These are phyloP conservation scores for Synaphobranchus kaupii DNA, from an alignment of 2,797 vertebrate species.

Conservation along the genomic window DNA sequence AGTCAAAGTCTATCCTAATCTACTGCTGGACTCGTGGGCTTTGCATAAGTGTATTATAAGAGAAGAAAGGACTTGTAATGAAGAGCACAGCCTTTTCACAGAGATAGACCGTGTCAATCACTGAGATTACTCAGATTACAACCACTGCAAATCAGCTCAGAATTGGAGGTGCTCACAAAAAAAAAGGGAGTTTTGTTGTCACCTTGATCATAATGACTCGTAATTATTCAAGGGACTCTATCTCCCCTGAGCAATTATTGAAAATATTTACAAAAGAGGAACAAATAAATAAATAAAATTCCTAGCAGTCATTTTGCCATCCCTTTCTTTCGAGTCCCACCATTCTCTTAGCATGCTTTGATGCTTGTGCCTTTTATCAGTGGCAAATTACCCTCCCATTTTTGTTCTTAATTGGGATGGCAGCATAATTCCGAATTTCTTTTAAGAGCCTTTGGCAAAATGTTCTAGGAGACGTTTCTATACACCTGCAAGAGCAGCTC, in stretches of 20 bases:
- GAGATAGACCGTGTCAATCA: too few species aligned
- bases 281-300: background rate
- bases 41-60: too few species aligned
- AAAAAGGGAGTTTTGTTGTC: too few species aligned
- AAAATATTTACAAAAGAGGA: background rate
- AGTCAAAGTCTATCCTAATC: background rate
- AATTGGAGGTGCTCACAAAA: too few species aligned
- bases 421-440: background rate
- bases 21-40: background rate
- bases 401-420: background rate
- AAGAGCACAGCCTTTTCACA: too few species aligned
- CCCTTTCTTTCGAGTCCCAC: background rate
- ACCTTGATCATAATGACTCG: too few species aligned
- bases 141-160: too few species aligned
- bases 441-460: background rate
- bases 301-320: background rate
- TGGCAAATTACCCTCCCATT: background rate
- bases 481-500: background rate
- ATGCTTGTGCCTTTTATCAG: background rate
- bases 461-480: background rate
- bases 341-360: background rate
- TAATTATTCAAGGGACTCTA: background rate
- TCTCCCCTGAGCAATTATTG: background rate
- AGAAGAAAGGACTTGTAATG: too few species aligned
- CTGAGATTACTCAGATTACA: too few species aligned